Evolutionary conservation across 2,888 invertebrate genomes (phyloP), one percentile per base, ranked within the genome.

Genomic region (Boloria selene): DNA sequence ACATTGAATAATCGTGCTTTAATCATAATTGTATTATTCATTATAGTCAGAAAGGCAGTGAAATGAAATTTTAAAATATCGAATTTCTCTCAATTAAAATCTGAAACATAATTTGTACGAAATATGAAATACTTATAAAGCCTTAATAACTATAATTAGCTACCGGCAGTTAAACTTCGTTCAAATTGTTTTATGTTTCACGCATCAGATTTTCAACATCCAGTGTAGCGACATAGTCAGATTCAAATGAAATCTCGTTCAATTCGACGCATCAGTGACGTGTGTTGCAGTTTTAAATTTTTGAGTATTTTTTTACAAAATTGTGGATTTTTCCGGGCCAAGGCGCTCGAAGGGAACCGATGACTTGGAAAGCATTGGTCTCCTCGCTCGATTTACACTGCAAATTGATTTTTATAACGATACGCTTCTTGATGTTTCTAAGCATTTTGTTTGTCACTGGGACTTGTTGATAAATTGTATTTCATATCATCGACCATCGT

Each of bases 311-410:
- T 81, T 86, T 80, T 79, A 76, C 72, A 79, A 83, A 84, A 83
- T 82, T 82, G 84, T 84, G 79, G 76, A 79, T 84, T 79, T 87
- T 89, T 89, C 87, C 90, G 83, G 81, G 83, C 85, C 86, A 85
- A 75, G 74, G 83, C 77, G 83, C 83, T 80, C 84, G 66, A 81
- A 84, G 79, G 78, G 84, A 85, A 62, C 74, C 85, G 87, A 84
- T 90, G 88, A 87, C 85, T 86, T 85, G 91, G 91, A 91, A 91
- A 87, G 81, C 83, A 88, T 88, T 81, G 88, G 87, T 82, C 79
- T 83, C 77, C 77, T 78, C 88, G 89, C 87, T 89, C 90, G 88
- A 90, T 90, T 91, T 89, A 81, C 87, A 87, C 84, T 83, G 85
- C 76, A 88, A 91, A 90, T 90, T 90, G 90, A 90, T 90, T 90